Evolutionary conservation across 2,797 vertebrate species (phyloP).

Genomic region (Falco columbarius): DNA sequence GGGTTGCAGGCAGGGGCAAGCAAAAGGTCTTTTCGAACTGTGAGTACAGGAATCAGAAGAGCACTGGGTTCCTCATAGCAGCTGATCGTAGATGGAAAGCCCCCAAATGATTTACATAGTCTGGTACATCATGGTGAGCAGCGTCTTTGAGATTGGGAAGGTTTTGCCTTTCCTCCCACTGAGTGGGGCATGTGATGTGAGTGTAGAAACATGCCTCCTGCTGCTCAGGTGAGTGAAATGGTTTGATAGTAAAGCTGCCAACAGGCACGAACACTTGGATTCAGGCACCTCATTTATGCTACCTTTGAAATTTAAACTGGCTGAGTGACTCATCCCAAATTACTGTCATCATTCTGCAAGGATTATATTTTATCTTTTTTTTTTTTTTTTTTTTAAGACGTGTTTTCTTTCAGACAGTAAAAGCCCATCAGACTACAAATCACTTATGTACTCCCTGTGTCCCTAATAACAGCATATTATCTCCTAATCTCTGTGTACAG

Average conservation of each 20-base stretch:
- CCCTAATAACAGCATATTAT: neutral
- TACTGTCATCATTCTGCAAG: neutral
- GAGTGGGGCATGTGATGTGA: fast-evolving
- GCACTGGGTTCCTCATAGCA: neutral
- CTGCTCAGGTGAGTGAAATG: neutral
- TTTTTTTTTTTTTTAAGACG: neutral
- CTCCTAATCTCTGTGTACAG: neutral
- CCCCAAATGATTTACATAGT: neutral
- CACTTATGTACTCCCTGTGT: neutral
- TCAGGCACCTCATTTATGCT: neutral
- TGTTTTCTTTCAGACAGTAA: neutral
- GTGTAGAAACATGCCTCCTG: neutral
- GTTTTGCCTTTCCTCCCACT: neutral
- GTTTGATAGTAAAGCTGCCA: conserved; percentile 11
- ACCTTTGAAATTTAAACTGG: conserved; percentile 29
- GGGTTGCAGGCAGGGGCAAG: neutral
- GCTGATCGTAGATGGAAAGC: neutral
- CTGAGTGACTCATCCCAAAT: neutral
- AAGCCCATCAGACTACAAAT: neutral
- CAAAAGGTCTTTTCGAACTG: neutral
- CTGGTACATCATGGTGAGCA: neutral
- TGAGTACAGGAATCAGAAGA: fast-evolving
- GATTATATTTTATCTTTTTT: neutral
- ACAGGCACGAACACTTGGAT: conserved; percentile 1
- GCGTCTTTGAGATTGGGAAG: neutral